phyloP scores from a whole-genome alignment of 2,113 vertebrate species.

The Chlorodrepanis virens region DNA sequence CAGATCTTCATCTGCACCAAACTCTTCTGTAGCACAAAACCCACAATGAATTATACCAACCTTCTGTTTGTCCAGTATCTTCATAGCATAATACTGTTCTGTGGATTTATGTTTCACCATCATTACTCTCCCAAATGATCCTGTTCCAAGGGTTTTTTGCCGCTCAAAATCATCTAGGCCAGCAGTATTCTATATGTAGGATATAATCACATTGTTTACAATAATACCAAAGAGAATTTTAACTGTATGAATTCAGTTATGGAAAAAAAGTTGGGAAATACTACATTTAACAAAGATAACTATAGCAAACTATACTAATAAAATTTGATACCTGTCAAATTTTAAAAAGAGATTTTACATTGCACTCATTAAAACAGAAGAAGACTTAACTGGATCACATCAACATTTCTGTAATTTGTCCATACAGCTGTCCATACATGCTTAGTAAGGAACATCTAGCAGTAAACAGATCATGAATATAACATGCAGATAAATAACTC shows the following conservation, averaged over 20 bases:
- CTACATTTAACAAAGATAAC: background rate
- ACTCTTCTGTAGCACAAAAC: background rate
- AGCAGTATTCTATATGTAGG: conserved; percentile 84
- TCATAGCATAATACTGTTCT: conserved; percentile 98
- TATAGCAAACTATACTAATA: background rate
- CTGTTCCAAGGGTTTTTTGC: conserved; percentile 96
- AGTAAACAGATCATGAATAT: background rate
- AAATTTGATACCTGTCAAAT: background rate
- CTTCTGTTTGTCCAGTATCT: conserved; percentile 99
- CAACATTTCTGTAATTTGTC: background rate
- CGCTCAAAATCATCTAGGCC: conserved; percentile 96
- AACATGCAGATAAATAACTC: background rate
- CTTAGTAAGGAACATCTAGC: background rate
- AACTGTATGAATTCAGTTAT: background rate
- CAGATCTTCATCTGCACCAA: background rate
- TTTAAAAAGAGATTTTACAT: background rate
- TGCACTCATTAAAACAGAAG: background rate
- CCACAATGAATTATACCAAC: conserved; percentile 65
- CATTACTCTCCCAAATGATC: conserved; percentile 98
- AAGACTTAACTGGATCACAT: background rate
- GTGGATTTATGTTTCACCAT: conserved; percentile 96
- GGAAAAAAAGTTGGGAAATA: background rate
- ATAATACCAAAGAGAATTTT: background rate
- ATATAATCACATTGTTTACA: conserved; percentile 28
- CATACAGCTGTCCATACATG: background rate